Evolutionary conservation across 2,888 invertebrate species (phyloP), one percentile per base, ranked within the genome.

Genomic region (Cyaniris semiargus): DNA sequence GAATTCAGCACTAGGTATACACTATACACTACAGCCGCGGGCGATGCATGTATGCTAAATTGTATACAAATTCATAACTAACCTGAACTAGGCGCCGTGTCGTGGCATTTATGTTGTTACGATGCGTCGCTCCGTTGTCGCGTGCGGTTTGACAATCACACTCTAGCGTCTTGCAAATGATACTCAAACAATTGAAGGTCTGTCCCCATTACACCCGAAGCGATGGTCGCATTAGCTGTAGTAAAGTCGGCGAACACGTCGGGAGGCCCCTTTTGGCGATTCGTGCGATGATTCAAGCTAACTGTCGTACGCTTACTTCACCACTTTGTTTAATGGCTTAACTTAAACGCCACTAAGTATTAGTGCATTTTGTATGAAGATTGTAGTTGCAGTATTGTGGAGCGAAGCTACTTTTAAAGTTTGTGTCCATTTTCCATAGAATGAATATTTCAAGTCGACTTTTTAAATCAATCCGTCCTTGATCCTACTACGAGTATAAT

Each of bases 221-320:
- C 44, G 48, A 21, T 48, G 72, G 44, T 23, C 21, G 21, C 5
- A 38, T 23, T 44, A 72, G 38, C 1, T 23, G 72, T 60, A 60
- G 21, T 58, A 48, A 72, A 3, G 34, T 34, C 44, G 23, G 48
- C 23, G 48, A 72, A n/a, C 15, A 27, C 48, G 18, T 23, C 7
- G 72, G 72, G 72, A 72, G 72, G 72, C 72, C 72, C 72, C 48
- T 72, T 71, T 71, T 48, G 48, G 44, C 48, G 21, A 48, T 72
- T 72, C 21, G 38, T 21, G 71, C 13, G 72, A 72, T 72, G 72
- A 48, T 72, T 72, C 72, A 18, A 71, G 38, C 38, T 71, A 71
- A 71, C 71, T 71, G 71, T 38, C 71, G 71, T 38, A 38, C 6
- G 2, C 70, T 71, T 10, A 38, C 71, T 38, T 38, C 6, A 21